Evolutionary conservation across 2,888 invertebrate species (phyloP).

Genomic region (Germaria angustata): DNA sequence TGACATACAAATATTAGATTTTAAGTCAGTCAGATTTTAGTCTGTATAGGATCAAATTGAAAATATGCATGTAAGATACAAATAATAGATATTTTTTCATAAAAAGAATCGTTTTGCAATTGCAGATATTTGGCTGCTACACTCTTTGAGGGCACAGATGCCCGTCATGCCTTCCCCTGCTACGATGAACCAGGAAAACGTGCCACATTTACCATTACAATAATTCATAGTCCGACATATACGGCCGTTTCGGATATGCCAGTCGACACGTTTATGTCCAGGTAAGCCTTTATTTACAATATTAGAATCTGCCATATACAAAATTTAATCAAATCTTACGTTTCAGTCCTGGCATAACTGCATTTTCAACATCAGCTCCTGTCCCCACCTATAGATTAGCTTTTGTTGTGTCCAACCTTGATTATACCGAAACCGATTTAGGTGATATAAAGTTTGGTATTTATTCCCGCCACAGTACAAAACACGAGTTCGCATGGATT

Average conservation of each 20-base stretch:
- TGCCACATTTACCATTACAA: slow-evolving; percentile 81
- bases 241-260: slow-evolving; percentile 81
- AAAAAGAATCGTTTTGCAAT: too few relatives aligned
- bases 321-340: too few relatives aligned
- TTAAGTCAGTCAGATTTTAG: too few relatives aligned
- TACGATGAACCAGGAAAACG: slow-evolving; percentile 86
- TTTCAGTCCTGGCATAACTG: slow-evolving; percentile 69
- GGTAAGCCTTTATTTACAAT: slow-evolving; percentile 36
- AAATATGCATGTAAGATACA: too few relatives aligned
- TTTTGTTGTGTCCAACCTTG: slow-evolving; percentile 85
- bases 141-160: slow-evolving; percentile 85
- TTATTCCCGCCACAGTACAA: slow-evolving; percentile 75
- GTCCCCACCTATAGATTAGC: slow-evolving; percentile 92
- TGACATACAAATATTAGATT: too few relatives aligned
- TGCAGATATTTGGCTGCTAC: slow-evolving; percentile 82
- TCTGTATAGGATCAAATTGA: too few relatives aligned
- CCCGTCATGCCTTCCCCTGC: slow-evolving; percentile 87
- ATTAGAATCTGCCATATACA: too few relatives aligned
- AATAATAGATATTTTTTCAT: too few relatives aligned
- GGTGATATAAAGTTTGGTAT: slow-evolving; percentile 73
- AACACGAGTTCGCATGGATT: slow-evolving; percentile 82
- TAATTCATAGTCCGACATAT: slow-evolving; percentile 73
- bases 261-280: slow-evolving; percentile 56
- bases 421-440: slow-evolving; percentile 70
- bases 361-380: slow-evolving; percentile 80